Evolutionary conservation across 2,797 vertebrate genomes (phyloP), one percentile per base, ranked within the genome.

Genomic region (Naso thynnoides): DNA sequence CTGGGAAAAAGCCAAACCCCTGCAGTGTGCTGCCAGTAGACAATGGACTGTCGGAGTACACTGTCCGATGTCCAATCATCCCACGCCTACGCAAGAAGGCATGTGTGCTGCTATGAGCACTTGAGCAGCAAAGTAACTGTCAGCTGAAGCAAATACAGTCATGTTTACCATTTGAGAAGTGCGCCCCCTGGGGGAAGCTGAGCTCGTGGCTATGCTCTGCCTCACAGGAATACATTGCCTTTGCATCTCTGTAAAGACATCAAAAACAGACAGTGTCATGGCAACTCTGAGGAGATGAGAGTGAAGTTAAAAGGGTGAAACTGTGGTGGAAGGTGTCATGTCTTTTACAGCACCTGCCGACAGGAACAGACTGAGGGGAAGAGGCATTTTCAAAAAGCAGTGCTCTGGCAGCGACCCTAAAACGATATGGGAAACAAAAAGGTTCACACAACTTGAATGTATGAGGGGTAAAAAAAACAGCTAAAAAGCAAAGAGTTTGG

Each of bases 181-280:
- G 86, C 26, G 97, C 97, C 84, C 97, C 97, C 88, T 98, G 95
- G 59, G 97, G 98, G 89, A 99, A 98, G 89, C 96, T 98, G 72
- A 99, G 95, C 90, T 99, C 97, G 10, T 98, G 96, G 87, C 96
- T 97, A 84, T 99, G 96, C 78, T 97, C 96, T 8, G 97, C 97
- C 85, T 99, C 95, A 69, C 97, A 98, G 68, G 97, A 97, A 86
- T 97, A 98, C 93, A 97, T 96, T 15, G 98, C 97, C 90, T 96
- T 97, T 64, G 97, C 97, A 82, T 98, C 96, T 78, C 98, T 99
- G 76, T 47, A 92, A 69, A 74, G 27, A 60, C 44, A 82, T 75
- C 21, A 56, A 10, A 73, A 55, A 72, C 4, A 60, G 3, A 45
- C 3, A 9, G 29, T 11, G 53, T 42, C 39, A 72, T 1, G 7